A percentile compares a stretch with the other conserved stretches of the same genome.
Conservation (phyloP, 2,888 invertebrate genomes). For the Plusia festucae region DNA sequence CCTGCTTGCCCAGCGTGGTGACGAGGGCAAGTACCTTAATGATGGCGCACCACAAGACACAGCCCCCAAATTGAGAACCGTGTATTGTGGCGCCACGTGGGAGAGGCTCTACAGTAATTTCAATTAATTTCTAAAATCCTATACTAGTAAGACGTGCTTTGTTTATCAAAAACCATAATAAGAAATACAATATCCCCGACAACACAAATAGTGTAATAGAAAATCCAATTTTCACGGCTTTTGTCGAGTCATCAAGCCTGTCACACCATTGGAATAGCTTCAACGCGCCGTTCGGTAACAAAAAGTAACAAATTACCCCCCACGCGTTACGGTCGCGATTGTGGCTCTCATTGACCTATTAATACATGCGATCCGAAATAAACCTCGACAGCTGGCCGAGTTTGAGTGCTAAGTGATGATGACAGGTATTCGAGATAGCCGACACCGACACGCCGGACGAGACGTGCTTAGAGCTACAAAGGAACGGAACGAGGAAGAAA, state of each 20-base stretch:
- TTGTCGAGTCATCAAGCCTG: conserved; percentile 21
- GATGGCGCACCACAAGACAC: no score
- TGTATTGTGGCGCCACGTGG: no score
- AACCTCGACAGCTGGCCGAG: conserved; percentile 46
- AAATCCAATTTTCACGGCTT: conserved; percentile 21
- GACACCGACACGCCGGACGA: conserved; percentile 23
- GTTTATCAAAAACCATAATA: background rate
- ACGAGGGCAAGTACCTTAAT: no score
- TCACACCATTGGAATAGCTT: conserved; percentile 34
- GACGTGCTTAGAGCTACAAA: background rate
- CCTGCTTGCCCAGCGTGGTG: no score
- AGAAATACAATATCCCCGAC: background rate
- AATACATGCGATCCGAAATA: conserved; percentile 48
- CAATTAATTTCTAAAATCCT: no score
- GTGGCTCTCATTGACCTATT: conserved; percentile 56
- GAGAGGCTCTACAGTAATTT: no score
- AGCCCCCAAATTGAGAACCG: no score
- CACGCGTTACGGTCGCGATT: conserved; percentile 46
- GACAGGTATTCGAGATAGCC: conserved; percentile 32
- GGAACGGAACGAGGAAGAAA: background rate
- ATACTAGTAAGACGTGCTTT: background rate
- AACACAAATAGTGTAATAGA: background rate
- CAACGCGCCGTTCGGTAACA: conserved; percentile 42
- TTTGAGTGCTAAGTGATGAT: conserved; percentile 19
- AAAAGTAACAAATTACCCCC: conserved; percentile 43